phyloP scores from a whole-genome alignment of 2,888 invertebrate genomes.

The Oeneis ivallda region DNA sequence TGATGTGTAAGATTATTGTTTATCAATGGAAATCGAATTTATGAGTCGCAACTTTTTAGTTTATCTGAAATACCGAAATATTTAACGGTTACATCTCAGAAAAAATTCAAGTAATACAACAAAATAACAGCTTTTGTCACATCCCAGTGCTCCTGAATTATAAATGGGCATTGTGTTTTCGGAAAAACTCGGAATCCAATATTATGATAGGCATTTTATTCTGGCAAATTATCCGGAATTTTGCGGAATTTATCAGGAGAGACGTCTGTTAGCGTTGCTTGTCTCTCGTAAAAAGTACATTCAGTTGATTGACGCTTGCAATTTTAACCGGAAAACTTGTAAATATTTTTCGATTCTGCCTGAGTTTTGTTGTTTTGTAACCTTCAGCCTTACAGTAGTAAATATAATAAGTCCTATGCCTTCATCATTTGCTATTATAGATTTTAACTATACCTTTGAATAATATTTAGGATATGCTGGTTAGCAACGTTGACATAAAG shows the following conservation, averaged over 20 bases:
- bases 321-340: slow-evolving; percentile 25
- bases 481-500: too few species aligned
- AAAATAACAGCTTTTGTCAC: slow-evolving; percentile 13
- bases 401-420: too few species aligned
- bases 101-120: neutral
- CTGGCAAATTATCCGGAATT: slow-evolving; percentile 22
- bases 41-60: neutral
- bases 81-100: neutral
- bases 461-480: too few species aligned
- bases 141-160: slow-evolving; percentile 23
- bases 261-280: slow-evolving; percentile 20
- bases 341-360: slow-evolving; percentile 25
- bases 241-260: slow-evolving; percentile 24
- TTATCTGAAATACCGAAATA: neutral
- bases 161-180: slow-evolving; percentile 11
- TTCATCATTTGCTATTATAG: too few species aligned
- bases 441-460: too few species aligned
- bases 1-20: too few species aligned
- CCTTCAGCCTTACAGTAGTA: too few species aligned
- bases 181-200: slow-evolving; percentile 26
- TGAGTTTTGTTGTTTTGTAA: too few species aligned
- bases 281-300: slow-evolving; percentile 33
- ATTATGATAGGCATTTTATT: slow-evolving; percentile 30
- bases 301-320: slow-evolving; percentile 36
- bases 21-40: too few species aligned